Evolutionary conservation across 2,888 invertebrate species (phyloP).

Genomic region (Serrognathus titanus): DNA sequence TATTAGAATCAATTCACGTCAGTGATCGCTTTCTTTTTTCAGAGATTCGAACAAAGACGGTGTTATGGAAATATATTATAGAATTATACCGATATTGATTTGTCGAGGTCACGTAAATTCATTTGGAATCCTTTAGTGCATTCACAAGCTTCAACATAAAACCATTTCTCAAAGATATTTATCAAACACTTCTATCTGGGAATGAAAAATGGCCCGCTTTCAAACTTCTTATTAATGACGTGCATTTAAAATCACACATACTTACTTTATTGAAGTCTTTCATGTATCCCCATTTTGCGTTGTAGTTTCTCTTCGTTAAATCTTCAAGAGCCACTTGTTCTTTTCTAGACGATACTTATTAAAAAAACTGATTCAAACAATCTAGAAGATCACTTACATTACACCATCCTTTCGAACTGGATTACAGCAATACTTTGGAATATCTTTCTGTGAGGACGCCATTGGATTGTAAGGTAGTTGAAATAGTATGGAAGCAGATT

Average conservation of each 20-base stretch:
- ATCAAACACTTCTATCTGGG: neutral
- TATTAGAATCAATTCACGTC: neutral
- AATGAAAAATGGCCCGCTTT: neutral
- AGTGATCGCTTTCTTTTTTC: neutral
- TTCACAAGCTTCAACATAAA: neutral
- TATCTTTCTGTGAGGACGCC: too few species aligned
- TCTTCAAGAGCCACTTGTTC: slow-evolving; percentile 39
- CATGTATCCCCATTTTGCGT: slow-evolving; percentile 41
- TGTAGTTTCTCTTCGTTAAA: slow-evolving; percentile 36
- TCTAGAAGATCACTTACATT: slow-evolving; percentile 18
- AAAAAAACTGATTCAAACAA: too few species aligned
- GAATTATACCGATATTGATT: neutral
- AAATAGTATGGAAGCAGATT: too few species aligned
- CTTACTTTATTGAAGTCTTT: slow-evolving; percentile 38
- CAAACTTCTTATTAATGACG: neutral
- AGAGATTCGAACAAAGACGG: neutral
- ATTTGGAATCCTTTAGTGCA: neutral
- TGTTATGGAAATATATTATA: neutral
- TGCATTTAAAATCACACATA: neutral
- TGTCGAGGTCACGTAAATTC: neutral
- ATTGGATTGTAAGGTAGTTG: too few species aligned
- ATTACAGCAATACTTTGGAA: slow-evolving; percentile 5
- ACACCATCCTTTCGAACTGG: slow-evolving; percentile 27
- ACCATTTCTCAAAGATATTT: neutral
- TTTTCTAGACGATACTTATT: slow-evolving; percentile 32